phyloP scores from a whole-genome alignment of 2,888 invertebrate species.

The Kryphioiulus occultus region DNA sequence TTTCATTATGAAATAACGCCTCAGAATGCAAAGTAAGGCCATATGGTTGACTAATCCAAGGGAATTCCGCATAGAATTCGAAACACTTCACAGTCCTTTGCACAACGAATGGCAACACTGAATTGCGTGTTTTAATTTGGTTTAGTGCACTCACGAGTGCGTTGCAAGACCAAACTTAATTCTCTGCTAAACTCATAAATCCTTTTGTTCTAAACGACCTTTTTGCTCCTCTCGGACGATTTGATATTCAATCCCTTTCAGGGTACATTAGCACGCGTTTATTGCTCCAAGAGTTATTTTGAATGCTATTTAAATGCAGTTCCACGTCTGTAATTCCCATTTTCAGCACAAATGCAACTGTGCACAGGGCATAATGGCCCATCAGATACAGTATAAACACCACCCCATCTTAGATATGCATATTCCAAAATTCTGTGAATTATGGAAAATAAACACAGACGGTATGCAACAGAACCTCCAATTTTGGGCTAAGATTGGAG shows the following conservation, averaged over 20 bases:
- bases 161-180: not conserved
- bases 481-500: not conserved
- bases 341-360: not conserved
- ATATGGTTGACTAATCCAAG: not conserved
- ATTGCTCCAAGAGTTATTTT: not conserved
- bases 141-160: not conserved
- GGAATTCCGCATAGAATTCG: not conserved
- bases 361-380: not conserved
- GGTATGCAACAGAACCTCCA: not conserved
- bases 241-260: not conserved
- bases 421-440: not conserved
- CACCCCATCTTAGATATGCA: not conserved
- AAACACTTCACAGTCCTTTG: not conserved
- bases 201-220: not conserved
- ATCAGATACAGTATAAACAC: not conserved
- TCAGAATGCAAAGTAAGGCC: not conserved
- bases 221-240: not conserved
- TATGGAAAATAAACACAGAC: too few species aligned
- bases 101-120: not conserved
- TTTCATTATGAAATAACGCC: not conserved
- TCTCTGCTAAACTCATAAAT: not conserved
- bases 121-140: not conserved
- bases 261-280: not conserved
- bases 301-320: slow-evolving; percentile 4
- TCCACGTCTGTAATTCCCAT: not conserved